Evolutionary conservation across 2,888 invertebrate species (phyloP).

Genomic region (Trileptium ribeirensis): DNA sequence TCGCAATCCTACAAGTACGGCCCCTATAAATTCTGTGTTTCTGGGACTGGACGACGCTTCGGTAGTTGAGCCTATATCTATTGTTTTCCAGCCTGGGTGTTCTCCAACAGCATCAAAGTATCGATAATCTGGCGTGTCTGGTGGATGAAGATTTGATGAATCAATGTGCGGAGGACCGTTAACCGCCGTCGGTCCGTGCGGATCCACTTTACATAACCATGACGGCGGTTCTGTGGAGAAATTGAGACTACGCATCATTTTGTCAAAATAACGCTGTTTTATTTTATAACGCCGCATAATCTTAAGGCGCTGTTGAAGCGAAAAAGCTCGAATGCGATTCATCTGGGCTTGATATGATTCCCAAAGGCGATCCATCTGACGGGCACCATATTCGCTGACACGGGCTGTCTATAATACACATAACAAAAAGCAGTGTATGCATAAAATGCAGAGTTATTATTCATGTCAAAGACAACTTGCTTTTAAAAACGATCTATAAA

Average conservation of each 20-base stretch:
- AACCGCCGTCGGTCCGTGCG: background rate
- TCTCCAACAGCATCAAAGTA: background rate
- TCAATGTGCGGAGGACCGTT: background rate
- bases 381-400: slow-evolving; percentile 72
- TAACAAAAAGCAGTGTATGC: no score
- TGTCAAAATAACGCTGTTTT: background rate
- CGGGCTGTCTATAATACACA: slow-evolving; percentile 33
- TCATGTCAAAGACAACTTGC: no score
- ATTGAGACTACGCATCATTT: background rate
- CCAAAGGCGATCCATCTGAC: slow-evolving; percentile 68
- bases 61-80: no score
- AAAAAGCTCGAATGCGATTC: slow-evolving; percentile 47
- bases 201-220: background rate
- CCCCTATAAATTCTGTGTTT: no score
- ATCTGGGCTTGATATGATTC: slow-evolving; percentile 88
- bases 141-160: background rate
- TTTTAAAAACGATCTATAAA: no score
- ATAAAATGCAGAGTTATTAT: no score
- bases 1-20: no score
- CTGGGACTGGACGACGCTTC: no score
- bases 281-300: slow-evolving; percentile 46
- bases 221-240: background rate
- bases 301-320: slow-evolving; percentile 47
- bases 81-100: no score
- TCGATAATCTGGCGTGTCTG: background rate